Evolutionary conservation across 2,113 vertebrate genomes (phyloP).

Genomic region (Callorhinus ursinus): DNA sequence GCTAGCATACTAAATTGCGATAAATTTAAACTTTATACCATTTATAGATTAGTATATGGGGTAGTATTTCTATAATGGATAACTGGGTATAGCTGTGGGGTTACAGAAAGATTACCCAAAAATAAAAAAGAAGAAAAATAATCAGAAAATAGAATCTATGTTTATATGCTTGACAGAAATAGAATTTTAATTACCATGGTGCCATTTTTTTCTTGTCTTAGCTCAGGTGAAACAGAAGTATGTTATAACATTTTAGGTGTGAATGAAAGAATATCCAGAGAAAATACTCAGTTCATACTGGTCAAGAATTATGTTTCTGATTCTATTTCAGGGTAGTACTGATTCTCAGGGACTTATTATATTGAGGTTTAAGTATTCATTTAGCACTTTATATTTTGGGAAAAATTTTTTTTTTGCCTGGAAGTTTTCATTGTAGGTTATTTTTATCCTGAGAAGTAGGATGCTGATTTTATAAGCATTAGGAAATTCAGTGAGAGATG

Average conservation of each 20-base stretch:
- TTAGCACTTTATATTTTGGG: constrained; percentile 13
- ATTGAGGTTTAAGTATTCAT: background rate
- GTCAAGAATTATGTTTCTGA: background rate
- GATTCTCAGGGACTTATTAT: background rate
- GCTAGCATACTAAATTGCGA: background rate
- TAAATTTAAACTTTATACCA: background rate
- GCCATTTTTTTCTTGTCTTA: background rate
- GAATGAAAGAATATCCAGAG: background rate
- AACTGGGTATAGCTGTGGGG: background rate
- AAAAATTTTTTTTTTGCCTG: background rate
- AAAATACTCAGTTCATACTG: background rate
- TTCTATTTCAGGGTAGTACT: background rate
- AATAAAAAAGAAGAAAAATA: background rate
- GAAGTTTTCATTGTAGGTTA: constrained; percentile 14
- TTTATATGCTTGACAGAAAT: background rate
- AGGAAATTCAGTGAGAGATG: constrained; percentile 6
- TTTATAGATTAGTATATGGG: background rate
- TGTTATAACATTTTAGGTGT: background rate
- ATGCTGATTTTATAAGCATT: constrained; percentile 28
- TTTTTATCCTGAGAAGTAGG: constrained; percentile 40
- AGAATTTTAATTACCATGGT: constrained; percentile 24
- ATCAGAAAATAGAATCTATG: background rate
- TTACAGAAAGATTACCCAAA: constrained; percentile 15
- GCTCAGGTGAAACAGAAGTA: background rate
- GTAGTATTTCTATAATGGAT: background rate